These are phyloP conservation scores for Holotrichia oblita DNA, from an alignment of 1,140 invertebrate species.

Conservation along the genomic window DNA sequence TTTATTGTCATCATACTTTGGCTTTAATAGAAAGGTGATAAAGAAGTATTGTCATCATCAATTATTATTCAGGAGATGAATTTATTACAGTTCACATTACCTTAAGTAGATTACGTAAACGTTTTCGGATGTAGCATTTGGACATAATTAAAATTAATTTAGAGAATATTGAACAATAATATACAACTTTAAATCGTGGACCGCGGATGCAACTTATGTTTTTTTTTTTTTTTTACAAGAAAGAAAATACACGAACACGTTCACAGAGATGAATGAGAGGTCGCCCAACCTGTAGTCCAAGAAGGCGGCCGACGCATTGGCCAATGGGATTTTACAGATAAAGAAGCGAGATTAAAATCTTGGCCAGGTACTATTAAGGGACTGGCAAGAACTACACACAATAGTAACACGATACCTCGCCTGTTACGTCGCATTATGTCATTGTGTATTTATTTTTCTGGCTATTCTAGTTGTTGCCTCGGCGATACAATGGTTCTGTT, in stretches of 20 bases:
- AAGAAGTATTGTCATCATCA: no score
- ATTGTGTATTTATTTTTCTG: constrained; percentile 38
- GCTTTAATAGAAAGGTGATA: no score
- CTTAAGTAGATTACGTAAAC: no score
- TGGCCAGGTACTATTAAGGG: constrained; percentile 40
- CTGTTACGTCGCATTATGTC: constrained; percentile 42
- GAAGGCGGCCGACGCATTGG: constrained; percentile 18
- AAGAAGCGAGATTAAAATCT: constrained; percentile 37
- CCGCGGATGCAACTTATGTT: not conserved
- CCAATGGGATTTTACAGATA: constrained; percentile 39
- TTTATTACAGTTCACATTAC: no score
- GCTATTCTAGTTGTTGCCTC: constrained; percentile 5
- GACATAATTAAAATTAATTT: not conserved
- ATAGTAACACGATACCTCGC: constrained; percentile 41
- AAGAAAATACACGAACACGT: not conserved
- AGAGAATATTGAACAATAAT: not conserved
- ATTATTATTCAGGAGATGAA: no score
- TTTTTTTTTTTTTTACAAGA: not conserved
- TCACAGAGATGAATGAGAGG: constrained; percentile 37
- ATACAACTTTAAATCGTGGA: not conserved
- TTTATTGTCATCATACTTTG: no score
- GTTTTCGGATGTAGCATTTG: no score
- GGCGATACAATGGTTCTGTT: not conserved
- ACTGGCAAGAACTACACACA: constrained; percentile 39
- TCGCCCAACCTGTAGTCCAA: constrained; percentile 36